Evolutionary conservation across 2,113 vertebrate genomes (phyloP), one percentile per base, ranked within the genome.

Genomic region (Speoplatyrhinus poulsoni): DNA sequence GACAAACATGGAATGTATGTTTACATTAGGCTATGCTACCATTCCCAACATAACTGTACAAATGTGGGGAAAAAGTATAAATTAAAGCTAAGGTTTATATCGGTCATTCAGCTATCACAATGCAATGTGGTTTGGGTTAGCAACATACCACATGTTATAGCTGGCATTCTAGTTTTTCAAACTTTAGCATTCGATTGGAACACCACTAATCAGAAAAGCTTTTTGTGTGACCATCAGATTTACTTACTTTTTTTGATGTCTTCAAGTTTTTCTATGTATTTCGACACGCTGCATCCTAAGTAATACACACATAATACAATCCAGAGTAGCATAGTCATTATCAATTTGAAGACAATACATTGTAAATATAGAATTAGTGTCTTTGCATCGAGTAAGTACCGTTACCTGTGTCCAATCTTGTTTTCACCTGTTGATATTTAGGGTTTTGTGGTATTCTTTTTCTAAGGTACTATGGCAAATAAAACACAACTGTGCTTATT

Each of bases 201-300:
- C 36, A 41, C 36, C 36, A 41, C 3, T 41, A 41, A 41, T 41
- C 7, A 41, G 7, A 41, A 41, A 41, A 41, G 7, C 36, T 41
- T 41, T 41, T 41, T 41, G 36, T 41, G 36, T 41, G 36, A 41
- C 5, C 36, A n/a, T 60, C 12, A 69, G 19, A 7, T 55, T 47
- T 80, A 96, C 97, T 95, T 87, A 99, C 98, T 97, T 91, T 87
- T 96, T 85, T 94, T 95, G 11, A 96, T 94, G 36, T 96, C 94
- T 83, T 98, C 97, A 79, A 98, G 41, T 73, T 88, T 96, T 80
- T 98, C 97, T 77, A 93, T 89, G 74, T 98, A 95, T 79, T 97
- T 99, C 0, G 95, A 93, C 71, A 97, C 90, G 76, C 98, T 99
- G 85, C 67, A 93, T 57, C 97, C 97, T 98, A 12, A 6, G 17